Evolutionary conservation across 1,140 invertebrate genomes (phyloP).

Genomic region (Musca domestica): DNA sequence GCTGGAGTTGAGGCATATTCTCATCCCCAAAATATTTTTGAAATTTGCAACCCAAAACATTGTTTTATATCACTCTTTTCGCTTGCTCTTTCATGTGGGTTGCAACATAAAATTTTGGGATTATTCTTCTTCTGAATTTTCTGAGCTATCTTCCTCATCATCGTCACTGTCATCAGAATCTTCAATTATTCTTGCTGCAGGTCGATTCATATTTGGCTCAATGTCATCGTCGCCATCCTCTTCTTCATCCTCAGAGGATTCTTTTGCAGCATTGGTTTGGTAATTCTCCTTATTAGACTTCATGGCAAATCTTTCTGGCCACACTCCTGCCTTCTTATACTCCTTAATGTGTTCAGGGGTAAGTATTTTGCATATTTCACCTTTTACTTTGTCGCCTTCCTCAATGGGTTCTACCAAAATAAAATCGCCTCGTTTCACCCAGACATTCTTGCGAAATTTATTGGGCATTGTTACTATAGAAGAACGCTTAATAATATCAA

Average conservation of each 20-base stretch:
- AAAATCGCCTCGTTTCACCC: conserved; percentile 86
- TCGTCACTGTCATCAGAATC: neutral
- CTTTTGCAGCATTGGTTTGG: conserved; percentile 4
- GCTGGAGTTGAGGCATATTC: too few relatives aligned
- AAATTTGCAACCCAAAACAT: neutral
- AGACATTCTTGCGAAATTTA: conserved; percentile 86
- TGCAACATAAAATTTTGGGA: neutral
- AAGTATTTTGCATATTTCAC: conserved; percentile 80
- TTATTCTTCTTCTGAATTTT: neutral
- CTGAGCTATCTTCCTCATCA: conserved; percentile 1
- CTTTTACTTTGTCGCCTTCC: conserved; percentile 89
- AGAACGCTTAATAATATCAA: conserved; percentile 59
- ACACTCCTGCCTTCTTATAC: conserved; percentile 72
- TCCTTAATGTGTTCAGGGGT: conserved; percentile 79
- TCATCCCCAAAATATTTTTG: too few relatives aligned
- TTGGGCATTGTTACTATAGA: conserved; percentile 78
- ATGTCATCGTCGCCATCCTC: conserved; percentile 34
- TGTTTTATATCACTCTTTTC: neutral
- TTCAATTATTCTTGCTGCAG: conserved; percentile 27
- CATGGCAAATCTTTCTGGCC: conserved; percentile 66
- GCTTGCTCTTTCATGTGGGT: too few relatives aligned
- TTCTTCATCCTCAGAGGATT: conserved; percentile 26
- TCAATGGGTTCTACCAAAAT: conserved; percentile 83
- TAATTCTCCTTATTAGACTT: conserved; percentile 36
- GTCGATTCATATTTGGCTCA: conserved; percentile 42